Percentiles rank a stretch among this genome's conserved stretches.
These are phyloP conservation scores for Stomatorhinus ivindoensis DNA, from an alignment of 2,113 vertebrate species.

Conservation along the genomic window DNA sequence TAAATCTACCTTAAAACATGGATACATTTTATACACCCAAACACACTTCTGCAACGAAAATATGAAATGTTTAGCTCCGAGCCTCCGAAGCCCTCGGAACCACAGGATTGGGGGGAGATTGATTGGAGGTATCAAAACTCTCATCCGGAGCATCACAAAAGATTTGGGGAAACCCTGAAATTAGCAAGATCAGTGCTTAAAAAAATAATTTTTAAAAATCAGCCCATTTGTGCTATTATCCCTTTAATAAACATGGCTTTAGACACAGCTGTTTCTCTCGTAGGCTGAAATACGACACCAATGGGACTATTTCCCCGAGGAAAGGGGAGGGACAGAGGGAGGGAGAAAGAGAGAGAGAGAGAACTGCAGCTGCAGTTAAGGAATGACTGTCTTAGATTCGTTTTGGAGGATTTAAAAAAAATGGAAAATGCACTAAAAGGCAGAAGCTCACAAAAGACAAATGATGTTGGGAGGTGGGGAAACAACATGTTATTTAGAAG, in stretches of 20 bases:
- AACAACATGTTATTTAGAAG: neutral
- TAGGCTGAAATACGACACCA: neutral
- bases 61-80: neutral
- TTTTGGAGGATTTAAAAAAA: neutral
- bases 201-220: slow-evolving; percentile 4
- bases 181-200: slow-evolving; percentile 14
- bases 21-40: neutral
- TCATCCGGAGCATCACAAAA: neutral
- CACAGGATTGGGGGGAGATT: neutral
- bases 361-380: neutral
- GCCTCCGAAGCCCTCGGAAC: neutral
- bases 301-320: neutral
- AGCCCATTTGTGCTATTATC: neutral
- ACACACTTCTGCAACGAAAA: neutral
- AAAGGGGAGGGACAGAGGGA: neutral
- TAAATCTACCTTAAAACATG: neutral
- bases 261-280: neutral
- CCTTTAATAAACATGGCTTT: slow-evolving; percentile 5
- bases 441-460: neutral
- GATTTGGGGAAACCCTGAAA: slow-evolving; percentile 7
- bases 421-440: slow-evolving; percentile 5
- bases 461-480: neutral
- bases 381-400: neutral
- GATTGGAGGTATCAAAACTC: neutral
- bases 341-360: neutral